phyloP scores from a whole-genome alignment of 1,140 invertebrate species.

The Chironomus striatipennis region DNA sequence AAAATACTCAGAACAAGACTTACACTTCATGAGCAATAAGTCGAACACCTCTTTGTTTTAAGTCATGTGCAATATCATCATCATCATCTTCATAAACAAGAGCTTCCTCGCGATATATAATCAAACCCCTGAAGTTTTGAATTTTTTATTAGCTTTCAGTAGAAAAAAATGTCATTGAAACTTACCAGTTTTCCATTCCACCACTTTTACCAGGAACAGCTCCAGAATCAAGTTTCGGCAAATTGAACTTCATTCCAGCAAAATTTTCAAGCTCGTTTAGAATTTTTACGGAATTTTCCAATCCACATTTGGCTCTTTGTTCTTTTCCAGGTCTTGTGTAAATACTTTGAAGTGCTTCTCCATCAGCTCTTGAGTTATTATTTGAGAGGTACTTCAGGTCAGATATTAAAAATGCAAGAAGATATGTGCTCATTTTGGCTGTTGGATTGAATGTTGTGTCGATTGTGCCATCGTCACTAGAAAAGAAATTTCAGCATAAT shows the following conservation, averaged over 20 bases:
- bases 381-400: background rate
- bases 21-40: background rate
- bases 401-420: constrained; percentile 65
- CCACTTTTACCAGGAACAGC: constrained; percentile 7
- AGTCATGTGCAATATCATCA: background rate
- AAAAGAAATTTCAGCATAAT: background rate
- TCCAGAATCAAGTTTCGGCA: constrained; percentile 15
- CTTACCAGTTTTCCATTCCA: constrained; percentile 22
- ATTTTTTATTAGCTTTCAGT: background rate
- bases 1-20: background rate
- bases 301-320: background rate
- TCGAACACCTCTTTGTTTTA: background rate
- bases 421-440: constrained; percentile 64
- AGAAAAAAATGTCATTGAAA: background rate
- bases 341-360: background rate
- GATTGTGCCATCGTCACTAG: constrained; percentile 25
- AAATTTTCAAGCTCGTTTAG: background rate
- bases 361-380: background rate
- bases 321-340: background rate
- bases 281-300: background rate
- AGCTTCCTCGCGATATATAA: background rate
- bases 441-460: constrained; percentile 44
- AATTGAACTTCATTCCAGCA: background rate
- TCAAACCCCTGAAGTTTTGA: background rate
- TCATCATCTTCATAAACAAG: background rate